Evolutionary conservation across 2,888 invertebrate genomes (phyloP).

Genomic region (Macrophya alboannulata): DNA sequence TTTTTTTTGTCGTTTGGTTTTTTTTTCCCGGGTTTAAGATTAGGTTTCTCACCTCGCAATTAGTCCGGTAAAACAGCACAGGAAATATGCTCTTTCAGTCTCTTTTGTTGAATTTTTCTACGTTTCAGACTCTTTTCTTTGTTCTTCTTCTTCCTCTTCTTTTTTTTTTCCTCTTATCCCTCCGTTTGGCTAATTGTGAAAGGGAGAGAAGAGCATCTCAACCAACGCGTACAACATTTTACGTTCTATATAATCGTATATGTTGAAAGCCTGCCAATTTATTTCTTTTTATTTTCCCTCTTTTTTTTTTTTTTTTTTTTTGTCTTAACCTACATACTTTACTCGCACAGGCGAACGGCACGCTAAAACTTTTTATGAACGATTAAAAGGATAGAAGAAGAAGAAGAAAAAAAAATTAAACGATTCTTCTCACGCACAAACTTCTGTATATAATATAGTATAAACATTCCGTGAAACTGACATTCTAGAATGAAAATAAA

Average conservation of each 20-base stretch:
- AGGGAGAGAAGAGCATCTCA: slow-evolving; percentile 16
- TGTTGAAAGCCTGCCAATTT: slow-evolving; percentile 26
- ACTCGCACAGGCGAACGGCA: not conserved
- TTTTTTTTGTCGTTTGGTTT: not conserved
- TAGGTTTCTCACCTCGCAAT: not conserved
- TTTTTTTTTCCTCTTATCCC: not conserved
- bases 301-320: not conserved
- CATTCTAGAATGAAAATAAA: not conserved
- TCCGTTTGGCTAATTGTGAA: slow-evolving; percentile 33
- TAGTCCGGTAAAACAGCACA: not conserved
- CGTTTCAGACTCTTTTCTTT: not conserved
- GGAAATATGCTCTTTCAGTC: not conserved
- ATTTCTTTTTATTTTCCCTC: not conserved
- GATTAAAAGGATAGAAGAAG: not conserved
- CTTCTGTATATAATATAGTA: not conserved
- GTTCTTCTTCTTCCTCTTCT: not conserved
- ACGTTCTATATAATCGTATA: slow-evolving; percentile 3
- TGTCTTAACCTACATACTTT: slow-evolving; percentile 17
- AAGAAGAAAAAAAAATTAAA: not conserved
- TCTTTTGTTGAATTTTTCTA: not conserved
- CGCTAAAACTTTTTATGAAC: not conserved
- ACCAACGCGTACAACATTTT: slow-evolving; percentile 24
- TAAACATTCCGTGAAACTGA: not conserved
- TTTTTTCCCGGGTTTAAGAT: not conserved
- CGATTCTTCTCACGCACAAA: slow-evolving; percentile 3